Percentiles rank a stretch among this genome's conserved stretches.
These are phyloP conservation scores for Pyrrhosoma nymphula DNA, from an alignment of 2,888 invertebrate species.

Conservation along the genomic window DNA sequence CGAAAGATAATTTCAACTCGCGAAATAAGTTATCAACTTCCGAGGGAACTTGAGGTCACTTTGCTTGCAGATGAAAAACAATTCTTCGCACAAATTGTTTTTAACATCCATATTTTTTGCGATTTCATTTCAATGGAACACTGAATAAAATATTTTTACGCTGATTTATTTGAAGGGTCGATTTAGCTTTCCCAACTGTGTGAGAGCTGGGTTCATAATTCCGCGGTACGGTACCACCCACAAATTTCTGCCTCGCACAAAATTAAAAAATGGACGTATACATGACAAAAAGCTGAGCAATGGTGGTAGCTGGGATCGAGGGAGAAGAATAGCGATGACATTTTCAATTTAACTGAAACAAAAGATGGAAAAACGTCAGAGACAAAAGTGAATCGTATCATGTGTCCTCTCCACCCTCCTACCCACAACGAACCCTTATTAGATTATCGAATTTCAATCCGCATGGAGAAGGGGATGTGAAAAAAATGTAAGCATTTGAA, in stretches of 20 bases:
- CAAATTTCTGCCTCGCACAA: background rate
- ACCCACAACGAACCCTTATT: background rate
- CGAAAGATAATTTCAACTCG: too few species aligned
- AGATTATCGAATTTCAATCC: constrained; percentile 65
- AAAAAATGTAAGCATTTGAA: background rate
- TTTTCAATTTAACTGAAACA: constrained; percentile 25
- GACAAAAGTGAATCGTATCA: constrained; percentile 7
- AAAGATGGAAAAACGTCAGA: constrained; percentile 31
- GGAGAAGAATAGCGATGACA: background rate
- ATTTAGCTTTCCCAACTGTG: background rate
- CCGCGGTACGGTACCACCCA: background rate
- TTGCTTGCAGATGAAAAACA: too few species aligned
- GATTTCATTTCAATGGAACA: background rate
- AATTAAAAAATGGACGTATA: background rate
- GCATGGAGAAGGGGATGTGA: background rate
- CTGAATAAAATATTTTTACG: background rate
- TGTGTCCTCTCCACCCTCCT: background rate
- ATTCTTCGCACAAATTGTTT: too few species aligned
- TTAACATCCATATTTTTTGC: too few species aligned
- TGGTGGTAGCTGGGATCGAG: background rate
- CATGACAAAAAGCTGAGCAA: background rate
- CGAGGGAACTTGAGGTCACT: too few species aligned
- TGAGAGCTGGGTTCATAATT: background rate
- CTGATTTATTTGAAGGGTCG: background rate
- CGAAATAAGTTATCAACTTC: too few species aligned